Evolutionary conservation across 2,797 vertebrate species (phyloP), one percentile per base, ranked within the genome.

Genomic region (Petrocephalus sullivani): DNA sequence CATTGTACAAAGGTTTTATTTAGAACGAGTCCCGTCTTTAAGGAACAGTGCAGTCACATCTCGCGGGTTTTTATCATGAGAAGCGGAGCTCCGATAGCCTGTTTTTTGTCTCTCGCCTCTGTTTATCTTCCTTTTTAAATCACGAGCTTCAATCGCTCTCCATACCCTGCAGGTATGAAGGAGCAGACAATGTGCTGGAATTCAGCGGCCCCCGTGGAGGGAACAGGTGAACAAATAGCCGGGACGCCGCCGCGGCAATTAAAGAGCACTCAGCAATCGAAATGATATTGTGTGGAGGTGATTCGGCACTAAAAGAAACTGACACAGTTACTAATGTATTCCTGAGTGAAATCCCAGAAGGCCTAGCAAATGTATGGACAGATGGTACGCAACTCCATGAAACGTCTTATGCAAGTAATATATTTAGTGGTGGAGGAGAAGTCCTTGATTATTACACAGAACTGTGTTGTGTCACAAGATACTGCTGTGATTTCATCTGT

Each of bases 271-370:
- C 8, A 0, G 83, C 54, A 37, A 85, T 53, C 58, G 1, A 2
- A 60, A 64, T 3, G 33, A 41, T 23, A 2, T 23, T 60, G 85
- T 12, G 19, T 33, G n/a, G 37, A 87, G 85, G 58, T 87, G 85
- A 87, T 61, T 41, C 56, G 28, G 21, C 71, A 83, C 60, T 33
- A 54, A 89, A n/a, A 57, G 88, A 71, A 67, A 61, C 37, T 49
- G 16, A 57, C 85, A 51, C 56, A 83, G 87, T 23, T 89, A 64
- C 21, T 88, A 84, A 64, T 90, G 84, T 58, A 90, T 90, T 85
- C 81, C 53, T 6, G 56, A 12, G 51, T 81, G 10, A 88, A 87
- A 75, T 87, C 88, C 81, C 78, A 85, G 86, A 89, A 86, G 86
- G 81, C 56, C 64, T 4, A 46, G 12, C 81, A 85, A 83, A 81